Base-by-base conservation (phyloP, 1,140 invertebrate genomes). In the Diorhabda sublineata region DNA sequence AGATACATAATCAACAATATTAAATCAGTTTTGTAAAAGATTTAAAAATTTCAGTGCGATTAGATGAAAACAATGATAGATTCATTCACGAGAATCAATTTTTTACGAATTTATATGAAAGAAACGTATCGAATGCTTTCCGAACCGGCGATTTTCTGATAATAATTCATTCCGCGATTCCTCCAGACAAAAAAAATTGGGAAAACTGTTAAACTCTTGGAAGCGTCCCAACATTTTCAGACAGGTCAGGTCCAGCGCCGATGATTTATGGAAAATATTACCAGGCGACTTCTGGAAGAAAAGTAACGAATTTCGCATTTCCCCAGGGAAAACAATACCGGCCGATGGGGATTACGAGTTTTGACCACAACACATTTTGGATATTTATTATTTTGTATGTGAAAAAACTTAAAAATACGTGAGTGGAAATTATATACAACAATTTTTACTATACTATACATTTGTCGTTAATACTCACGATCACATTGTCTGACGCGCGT, bases 201-300 rank as follows among this genome's bases (percentile, higher is more conserved):
- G 26, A 66, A 69, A 58, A 70, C 61, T 66, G 68, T 62, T 70
- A 73, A 73, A 70, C 69, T 61, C 64, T 67, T 64, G 66, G 71
- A 73, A 69, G 68, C 74, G 74, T 73, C 73, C 75, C 71, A 66
- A 71, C 52, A 64, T 70, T 63, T 67, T 62, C 64, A 72, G 74
- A 72, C 76, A 73, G 73, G 76, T 76, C 76, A 75, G 75, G 73
- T 77, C 73, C 76, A 69, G 72, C 71, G 52, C 67, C 73, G 72
- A 77, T 78, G 77, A 78, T 78, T 78, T 78, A 78, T 78, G 76
- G 73, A 73, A 76, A 76, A 74, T 76, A 74, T 76, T 76, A 74
- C 75, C 61, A 56, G 61, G 45, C 58, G 62, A 45, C 60, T 68
- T 26, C 61, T 67, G 68, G 68, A 75, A 72, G 71, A 73, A 72